Conservation (phyloP, 2,797 vertebrate genomes). For the Poeciliopsis infans region DNA sequence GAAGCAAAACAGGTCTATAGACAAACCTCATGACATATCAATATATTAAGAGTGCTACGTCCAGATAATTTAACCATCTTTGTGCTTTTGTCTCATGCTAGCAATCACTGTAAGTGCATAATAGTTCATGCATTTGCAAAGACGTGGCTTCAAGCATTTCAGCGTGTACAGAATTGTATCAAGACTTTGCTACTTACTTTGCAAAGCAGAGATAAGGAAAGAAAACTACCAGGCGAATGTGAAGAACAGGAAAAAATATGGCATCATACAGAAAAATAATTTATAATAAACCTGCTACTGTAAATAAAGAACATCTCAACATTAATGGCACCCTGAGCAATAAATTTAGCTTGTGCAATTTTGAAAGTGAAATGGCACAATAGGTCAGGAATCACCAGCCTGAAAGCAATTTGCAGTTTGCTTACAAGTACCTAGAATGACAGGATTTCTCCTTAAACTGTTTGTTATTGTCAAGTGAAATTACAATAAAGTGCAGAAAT, state of each 20-base stretch:
- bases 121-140: constrained; percentile 16
- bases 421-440: background rate
- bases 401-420: constrained; percentile 18
- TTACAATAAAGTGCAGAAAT: constrained; percentile 16
- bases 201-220: constrained; percentile 51
- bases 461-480: background rate
- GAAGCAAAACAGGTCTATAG: background rate
- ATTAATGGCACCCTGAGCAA: constrained; percentile 58
- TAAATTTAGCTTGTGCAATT: constrained; percentile 27
- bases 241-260: constrained; percentile 34
- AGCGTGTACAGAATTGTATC: constrained; percentile 7
- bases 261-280: constrained; percentile 33
- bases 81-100: constrained; percentile 52
- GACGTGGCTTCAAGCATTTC: constrained; percentile 11
- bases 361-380: constrained; percentile 50
- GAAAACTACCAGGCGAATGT: constrained; percentile 49
- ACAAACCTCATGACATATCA: background rate
- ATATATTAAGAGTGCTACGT: background rate
- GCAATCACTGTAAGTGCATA: constrained; percentile 23
- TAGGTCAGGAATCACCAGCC: constrained; percentile 16
- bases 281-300: constrained; percentile 16
- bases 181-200: constrained; percentile 5
- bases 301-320: constrained; percentile 7
- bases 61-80: constrained; percentile 3
- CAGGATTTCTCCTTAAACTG: background rate